Conservation (phyloP, 2,888 invertebrate species). For the Disparrhopalites patrizii region DNA sequence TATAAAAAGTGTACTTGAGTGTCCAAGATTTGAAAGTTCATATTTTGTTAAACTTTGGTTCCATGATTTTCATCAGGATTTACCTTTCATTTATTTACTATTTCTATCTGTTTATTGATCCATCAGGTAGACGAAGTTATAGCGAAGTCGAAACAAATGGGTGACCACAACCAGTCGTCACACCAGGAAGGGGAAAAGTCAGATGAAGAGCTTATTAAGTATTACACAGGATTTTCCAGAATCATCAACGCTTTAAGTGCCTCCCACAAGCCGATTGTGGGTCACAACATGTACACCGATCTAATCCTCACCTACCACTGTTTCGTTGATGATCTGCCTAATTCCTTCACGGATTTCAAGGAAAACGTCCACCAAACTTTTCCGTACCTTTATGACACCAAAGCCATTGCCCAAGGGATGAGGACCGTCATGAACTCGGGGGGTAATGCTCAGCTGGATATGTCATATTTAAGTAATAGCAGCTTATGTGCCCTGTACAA, state of each 20-base stretch:
- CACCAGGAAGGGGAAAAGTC: constrained; percentile 50
- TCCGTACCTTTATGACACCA: constrained; percentile 69
- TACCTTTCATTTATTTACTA: too few relatives aligned
- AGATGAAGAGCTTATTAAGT: constrained; percentile 57
- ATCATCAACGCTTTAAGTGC: constrained; percentile 60
- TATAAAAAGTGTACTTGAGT: too few relatives aligned
- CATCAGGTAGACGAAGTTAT: too few relatives aligned
- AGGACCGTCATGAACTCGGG: constrained; percentile 45
- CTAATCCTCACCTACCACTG: constrained; percentile 66
- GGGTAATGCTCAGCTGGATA: constrained; percentile 15
- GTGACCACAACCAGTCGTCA: constrained; percentile 45
- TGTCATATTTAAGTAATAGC: constrained; percentile 22
- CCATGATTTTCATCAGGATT: too few relatives aligned
- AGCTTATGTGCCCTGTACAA: constrained; percentile 38
- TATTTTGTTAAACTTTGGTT: too few relatives aligned
- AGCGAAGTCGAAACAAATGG: too few relatives aligned
- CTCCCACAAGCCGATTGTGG: constrained; percentile 66
- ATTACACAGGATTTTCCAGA: constrained; percentile 62
- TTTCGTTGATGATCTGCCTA: constrained; percentile 66
- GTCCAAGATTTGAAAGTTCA: too few relatives aligned
- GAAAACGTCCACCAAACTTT: constrained; percentile 60
- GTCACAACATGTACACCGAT: constrained; percentile 71
- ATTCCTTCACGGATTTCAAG: constrained; percentile 63
- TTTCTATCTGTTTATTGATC: too few relatives aligned
- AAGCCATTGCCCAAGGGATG: constrained; percentile 62